Evolutionary conservation across 35 echinoderm and acorn worm genomes (phyloP).

Genomic region (Hemicentrotus pulcherrimus): DNA sequence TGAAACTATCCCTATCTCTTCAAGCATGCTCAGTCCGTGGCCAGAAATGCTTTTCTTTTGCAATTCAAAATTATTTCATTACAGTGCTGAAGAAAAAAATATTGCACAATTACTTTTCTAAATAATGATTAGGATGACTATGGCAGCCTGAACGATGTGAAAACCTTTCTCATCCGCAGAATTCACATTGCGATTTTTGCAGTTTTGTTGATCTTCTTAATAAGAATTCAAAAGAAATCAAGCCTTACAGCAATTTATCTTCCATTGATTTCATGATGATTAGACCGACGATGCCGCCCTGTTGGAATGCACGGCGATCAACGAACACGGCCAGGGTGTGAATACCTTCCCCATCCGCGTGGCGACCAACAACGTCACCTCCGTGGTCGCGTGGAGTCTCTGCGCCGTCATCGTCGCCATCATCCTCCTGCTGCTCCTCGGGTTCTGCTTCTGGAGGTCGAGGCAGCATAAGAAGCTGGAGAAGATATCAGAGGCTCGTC

Average conservation of each 20-base stretch:
- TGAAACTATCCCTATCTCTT: too few relatives aligned
- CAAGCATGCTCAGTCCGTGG: too few relatives aligned
- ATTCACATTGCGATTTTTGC: too few relatives aligned
- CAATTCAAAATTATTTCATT: too few relatives aligned
- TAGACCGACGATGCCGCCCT: slow-evolving; percentile 24
- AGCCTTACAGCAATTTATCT: not conserved
- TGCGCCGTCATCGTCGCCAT: slow-evolving; percentile 48
- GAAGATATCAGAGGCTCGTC: not conserved
- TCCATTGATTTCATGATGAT: not conserved
- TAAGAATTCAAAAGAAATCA: not conserved
- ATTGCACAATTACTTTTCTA: too few relatives aligned
- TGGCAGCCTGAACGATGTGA: too few relatives aligned
- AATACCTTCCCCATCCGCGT: slow-evolving; percentile 41
- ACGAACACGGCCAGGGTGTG: slow-evolving; percentile 16
- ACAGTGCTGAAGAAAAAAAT: too few relatives aligned
- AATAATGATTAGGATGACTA: too few relatives aligned
- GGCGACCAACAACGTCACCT: slow-evolving; percentile 16
- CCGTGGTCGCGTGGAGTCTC: slow-evolving; percentile 26
- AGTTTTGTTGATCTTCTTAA: too few relatives aligned
- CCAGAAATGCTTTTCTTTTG: too few relatives aligned
- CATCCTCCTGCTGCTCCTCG: slow-evolving; percentile 27
- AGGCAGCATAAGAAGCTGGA: not conserved
- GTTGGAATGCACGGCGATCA: slow-evolving; percentile 27
- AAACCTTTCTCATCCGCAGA: too few relatives aligned
- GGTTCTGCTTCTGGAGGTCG: slow-evolving; percentile 27